Conservation (phyloP, 2,797 vertebrate species). For the Chiroxiphia lanceolata region DNA sequence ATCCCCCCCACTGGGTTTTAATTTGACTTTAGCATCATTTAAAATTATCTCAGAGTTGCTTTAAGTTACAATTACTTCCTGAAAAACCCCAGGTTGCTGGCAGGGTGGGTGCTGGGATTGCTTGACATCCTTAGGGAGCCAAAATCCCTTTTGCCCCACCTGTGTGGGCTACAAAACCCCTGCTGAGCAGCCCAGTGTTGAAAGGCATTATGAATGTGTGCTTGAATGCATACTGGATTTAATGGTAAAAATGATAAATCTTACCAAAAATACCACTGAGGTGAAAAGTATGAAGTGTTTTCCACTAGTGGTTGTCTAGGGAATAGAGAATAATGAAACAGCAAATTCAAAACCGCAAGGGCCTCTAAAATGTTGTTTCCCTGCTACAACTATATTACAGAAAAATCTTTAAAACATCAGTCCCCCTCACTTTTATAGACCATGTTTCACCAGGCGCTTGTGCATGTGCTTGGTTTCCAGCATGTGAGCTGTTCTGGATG, state of each 20-base stretch:
- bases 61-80: background rate
- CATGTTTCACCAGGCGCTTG: background rate
- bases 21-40: background rate
- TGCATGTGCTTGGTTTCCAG: background rate
- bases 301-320: background rate
- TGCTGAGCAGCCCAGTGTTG: background rate
- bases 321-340: constrained; percentile 16
- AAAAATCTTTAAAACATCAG: constrained; percentile 8
- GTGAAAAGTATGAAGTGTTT: constrained; percentile 15
- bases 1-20: background rate
- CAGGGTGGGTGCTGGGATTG: accelerated
- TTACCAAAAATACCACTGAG: background rate
- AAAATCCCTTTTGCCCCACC: background rate
- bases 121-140: accelerated
- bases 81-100: accelerated
- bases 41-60: background rate
- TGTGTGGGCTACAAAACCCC: background rate
- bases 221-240: background rate
- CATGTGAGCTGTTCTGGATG: accelerated
- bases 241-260: background rate
- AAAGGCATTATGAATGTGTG: accelerated
- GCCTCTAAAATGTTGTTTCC: background rate
- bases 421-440: background rate
- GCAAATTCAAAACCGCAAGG: constrained; percentile 20
- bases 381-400: background rate